phyloP scores from a whole-genome alignment of 2,888 invertebrate genomes.

The Clivina fossor region DNA sequence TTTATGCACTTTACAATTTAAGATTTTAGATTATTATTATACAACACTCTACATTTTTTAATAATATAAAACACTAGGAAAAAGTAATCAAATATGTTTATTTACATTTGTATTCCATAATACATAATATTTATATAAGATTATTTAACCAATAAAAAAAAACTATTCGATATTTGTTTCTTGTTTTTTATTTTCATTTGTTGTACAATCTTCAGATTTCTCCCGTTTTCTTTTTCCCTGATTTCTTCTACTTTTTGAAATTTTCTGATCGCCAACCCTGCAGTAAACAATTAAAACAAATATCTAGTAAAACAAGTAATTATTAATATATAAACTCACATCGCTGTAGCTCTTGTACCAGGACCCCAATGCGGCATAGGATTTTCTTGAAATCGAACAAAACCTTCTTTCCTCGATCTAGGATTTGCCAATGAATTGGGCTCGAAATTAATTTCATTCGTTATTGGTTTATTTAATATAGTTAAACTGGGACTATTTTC shows the following conservation, averaged over 20 bases:
- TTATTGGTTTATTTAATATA: constrained; percentile 61
- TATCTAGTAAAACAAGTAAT: constrained; percentile 17
- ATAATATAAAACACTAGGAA: too few species aligned
- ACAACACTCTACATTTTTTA: too few species aligned
- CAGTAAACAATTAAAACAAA: constrained; percentile 40
- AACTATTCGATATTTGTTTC: constrained; percentile 6
- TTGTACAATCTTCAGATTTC: constrained; percentile 38
- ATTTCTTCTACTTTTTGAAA: constrained; percentile 63
- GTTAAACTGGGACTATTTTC: constrained; percentile 56
- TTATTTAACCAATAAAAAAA: too few species aligned
- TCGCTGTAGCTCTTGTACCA: constrained; percentile 75
- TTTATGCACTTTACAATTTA: too few species aligned
- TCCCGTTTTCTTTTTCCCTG: constrained; percentile 65
- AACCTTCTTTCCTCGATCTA: constrained; percentile 67
- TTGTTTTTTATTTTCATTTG: constrained; percentile 16
- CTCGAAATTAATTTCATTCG: constrained; percentile 56
- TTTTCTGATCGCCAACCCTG: constrained; percentile 64
- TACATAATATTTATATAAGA: too few species aligned
- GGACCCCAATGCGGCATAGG: constrained; percentile 91
- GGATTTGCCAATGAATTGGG: constrained; percentile 77
- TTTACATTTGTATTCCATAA: too few species aligned
- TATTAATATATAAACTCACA: constrained; percentile 59
- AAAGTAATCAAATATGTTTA: too few species aligned
- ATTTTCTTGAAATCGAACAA: constrained; percentile 83
- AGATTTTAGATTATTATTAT: too few species aligned